A percentile compares a stretch with the other conserved stretches of the same genome.
phyloP scores from a whole-genome alignment of 2,797 vertebrate species.

The Myiotriccus ornatus region DNA sequence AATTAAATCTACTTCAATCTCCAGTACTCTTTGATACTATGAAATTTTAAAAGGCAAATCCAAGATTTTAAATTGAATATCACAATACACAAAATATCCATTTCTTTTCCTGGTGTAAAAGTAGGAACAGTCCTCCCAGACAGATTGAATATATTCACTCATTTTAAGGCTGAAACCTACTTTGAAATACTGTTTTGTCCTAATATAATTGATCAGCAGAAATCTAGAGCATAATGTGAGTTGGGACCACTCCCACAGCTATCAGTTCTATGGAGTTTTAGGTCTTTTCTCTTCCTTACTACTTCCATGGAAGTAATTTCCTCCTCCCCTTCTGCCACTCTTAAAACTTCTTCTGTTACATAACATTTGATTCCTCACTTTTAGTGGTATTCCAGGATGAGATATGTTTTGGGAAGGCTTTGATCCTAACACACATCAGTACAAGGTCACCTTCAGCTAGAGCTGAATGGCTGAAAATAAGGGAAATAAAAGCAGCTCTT shows the following conservation, averaged over 20 bases:
- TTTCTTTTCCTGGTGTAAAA: neutral
- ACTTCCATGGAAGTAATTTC: neutral
- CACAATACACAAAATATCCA: neutral
- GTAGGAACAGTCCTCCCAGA: neutral
- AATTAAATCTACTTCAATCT: neutral
- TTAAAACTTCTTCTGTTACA: neutral
- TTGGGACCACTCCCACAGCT: neutral
- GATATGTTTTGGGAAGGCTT: neutral
- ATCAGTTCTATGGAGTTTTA: neutral
- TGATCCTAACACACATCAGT: neutral
- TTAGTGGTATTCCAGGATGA: neutral
- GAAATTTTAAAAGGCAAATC: neutral
- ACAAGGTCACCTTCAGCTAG: neutral
- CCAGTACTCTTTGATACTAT: neutral
- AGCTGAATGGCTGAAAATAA: neutral
- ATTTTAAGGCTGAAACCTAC: neutral
- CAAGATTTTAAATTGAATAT: neutral
- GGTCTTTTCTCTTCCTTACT: neutral
- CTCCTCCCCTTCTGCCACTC: neutral
- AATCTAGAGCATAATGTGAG: neutral
- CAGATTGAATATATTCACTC: neutral
- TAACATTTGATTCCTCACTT: neutral
- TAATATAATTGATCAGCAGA: neutral
- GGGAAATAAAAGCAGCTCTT: neutral
- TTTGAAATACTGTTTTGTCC: neutral